These are phyloP conservation scores for Hoplodrina blanda DNA, from an alignment of 2,888 invertebrate genomes.

Conservation along the genomic window DNA sequence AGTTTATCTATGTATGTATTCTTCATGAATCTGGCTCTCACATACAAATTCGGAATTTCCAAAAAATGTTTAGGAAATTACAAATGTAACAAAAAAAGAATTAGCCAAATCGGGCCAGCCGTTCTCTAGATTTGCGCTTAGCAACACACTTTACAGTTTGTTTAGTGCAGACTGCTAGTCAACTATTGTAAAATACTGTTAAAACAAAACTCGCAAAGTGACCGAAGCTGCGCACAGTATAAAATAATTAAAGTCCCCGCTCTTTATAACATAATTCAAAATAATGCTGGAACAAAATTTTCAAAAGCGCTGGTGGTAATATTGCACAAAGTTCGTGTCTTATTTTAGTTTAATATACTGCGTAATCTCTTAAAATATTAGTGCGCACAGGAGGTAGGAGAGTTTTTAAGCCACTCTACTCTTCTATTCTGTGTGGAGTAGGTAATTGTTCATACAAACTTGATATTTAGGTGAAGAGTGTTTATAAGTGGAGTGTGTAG, in stretches of 20 bases:
- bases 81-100: too few relatives aligned
- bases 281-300: slow-evolving; percentile 10
- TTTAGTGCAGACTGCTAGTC: too few relatives aligned
- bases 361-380: slow-evolving; percentile 30
- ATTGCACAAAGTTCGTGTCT: slow-evolving; percentile 14
- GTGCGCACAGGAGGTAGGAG: neutral
- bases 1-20: too few relatives aligned
- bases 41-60: too few relatives aligned
- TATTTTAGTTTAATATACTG: slow-evolving; percentile 36
- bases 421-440: neutral
- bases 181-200: too few relatives aligned
- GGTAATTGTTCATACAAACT: slow-evolving; percentile 20
- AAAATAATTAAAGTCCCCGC: neutral
- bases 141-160: too few relatives aligned
- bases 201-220: neutral
- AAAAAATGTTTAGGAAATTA: too few relatives aligned
- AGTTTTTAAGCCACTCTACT: slow-evolving; percentile 28
- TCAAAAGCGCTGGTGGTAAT: neutral
- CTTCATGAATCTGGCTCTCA: too few relatives aligned
- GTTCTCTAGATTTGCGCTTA: too few relatives aligned
- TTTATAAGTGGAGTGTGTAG: neutral
- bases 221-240: neutral
- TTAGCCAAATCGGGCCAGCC: too few relatives aligned
- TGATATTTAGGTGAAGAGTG: slow-evolving; percentile 14
- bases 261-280: slow-evolving; percentile 13